Evolutionary conservation across 1,140 invertebrate species (phyloP).

Genomic region (Octopus sinensis): DNA sequence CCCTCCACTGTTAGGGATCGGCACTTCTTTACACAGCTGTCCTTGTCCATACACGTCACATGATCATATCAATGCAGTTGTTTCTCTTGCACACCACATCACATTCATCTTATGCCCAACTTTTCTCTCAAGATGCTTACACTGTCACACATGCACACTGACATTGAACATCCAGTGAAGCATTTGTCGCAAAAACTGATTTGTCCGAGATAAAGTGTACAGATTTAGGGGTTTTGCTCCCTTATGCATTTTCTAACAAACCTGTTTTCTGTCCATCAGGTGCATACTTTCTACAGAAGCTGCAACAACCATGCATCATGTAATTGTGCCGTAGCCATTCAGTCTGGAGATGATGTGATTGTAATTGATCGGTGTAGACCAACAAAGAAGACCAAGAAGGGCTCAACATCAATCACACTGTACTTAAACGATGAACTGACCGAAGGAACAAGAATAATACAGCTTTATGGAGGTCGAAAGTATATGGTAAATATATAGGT

Average conservation of each 20-base stretch:
- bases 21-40: no score
- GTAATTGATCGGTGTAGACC: constrained; percentile 39
- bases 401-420: constrained; percentile 20
- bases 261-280: constrained; percentile 19
- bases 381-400: neutral
- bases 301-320: constrained; percentile 38
- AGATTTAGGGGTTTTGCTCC: neutral
- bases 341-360: constrained; percentile 47
- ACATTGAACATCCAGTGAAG: no score
- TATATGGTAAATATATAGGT: constrained; percentile 24
- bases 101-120: no score
- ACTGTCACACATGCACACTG: no score
- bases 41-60: no score
- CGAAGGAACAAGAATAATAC: constrained; percentile 30
- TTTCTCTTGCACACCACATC: no score
- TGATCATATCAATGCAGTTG: no score
- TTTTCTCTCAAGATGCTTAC: no score
- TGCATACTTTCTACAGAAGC: constrained; percentile 30
- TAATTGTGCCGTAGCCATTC: constrained; percentile 45
- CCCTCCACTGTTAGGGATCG: no score
- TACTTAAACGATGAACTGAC: constrained; percentile 40
- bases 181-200: no score
- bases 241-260: neutral
- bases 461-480: constrained; percentile 26
- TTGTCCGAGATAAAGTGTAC: neutral